Conservation (phyloP, 2,113 vertebrate genomes). For the Arothron firmamentum region DNA sequence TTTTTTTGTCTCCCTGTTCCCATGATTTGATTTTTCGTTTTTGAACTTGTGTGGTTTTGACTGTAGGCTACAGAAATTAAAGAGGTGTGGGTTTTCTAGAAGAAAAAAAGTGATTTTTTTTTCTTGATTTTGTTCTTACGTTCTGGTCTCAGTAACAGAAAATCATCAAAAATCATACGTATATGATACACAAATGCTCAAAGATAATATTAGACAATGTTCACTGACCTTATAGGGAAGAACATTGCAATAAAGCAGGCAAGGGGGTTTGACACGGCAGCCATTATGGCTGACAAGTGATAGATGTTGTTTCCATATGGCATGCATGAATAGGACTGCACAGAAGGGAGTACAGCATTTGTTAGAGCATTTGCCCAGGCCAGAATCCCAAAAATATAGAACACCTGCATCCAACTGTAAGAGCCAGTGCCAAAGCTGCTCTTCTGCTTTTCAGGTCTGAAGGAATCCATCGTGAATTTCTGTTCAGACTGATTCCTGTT, state of each 20-base stretch:
- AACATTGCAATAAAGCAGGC: conserved; percentile 79
- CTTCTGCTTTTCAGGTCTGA: not conserved
- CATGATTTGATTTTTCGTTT: no score
- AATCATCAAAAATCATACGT: no score
- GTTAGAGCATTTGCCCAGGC: conserved; percentile 77
- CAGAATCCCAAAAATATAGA: conserved; percentile 74
- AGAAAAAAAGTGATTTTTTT: no score
- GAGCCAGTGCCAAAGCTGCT: conserved; percentile 48
- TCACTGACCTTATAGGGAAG: conserved; percentile 71
- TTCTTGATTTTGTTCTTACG: no score
- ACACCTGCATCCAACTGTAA: conserved; percentile 64
- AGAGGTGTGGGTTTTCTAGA: no score
- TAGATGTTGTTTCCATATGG: conserved; percentile 78
- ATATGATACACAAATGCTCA: not conserved
- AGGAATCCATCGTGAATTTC: conserved; percentile 57
- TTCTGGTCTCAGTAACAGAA: no score
- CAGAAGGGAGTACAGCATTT: conserved; percentile 77
- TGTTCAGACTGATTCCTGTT: conserved; percentile 41
- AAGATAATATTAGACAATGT: no score
- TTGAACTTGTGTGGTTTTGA: no score
- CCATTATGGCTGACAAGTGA: conserved; percentile 75
- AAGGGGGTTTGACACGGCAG: conserved; percentile 77
- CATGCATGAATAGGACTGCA: conserved; percentile 83
- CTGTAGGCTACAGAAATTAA: no score
- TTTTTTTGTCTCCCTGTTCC: no score